These are phyloP conservation scores for Trochalopteron elliotii DNA, from an alignment of 2,113 vertebrate species.

Conservation along the genomic window DNA sequence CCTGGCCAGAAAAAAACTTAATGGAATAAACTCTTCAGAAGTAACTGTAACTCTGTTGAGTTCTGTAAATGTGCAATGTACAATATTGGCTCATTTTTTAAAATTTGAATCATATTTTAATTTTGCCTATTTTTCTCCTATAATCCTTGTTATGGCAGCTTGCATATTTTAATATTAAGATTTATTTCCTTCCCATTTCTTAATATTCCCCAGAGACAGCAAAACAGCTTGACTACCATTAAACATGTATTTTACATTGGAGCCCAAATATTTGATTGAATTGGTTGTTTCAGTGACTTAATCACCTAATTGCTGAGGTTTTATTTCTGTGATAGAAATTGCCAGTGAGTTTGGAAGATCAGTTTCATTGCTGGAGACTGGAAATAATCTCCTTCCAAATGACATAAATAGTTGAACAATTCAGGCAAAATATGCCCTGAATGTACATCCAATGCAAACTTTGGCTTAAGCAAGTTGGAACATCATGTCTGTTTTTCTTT, in stretches of 20 bases:
- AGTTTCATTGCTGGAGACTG: not conserved
- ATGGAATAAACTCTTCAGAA: not conserved
- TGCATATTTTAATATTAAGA: not conserved
- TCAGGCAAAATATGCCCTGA: not conserved
- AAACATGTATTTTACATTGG: not conserved
- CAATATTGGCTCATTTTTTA: not conserved
- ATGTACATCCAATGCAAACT: conserved; percentile 39
- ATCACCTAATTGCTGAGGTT: not conserved
- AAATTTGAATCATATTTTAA: not conserved
- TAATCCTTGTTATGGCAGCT: not conserved
- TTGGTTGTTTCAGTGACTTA: conserved; percentile 7
- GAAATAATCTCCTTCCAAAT: conserved; percentile 33
- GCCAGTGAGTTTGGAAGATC: conserved; percentile 4
- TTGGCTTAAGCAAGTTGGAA: conserved; percentile 20
- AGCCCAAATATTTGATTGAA: conserved; percentile 19
- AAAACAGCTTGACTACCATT: not conserved
- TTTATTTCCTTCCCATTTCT: not conserved
- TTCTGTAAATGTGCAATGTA: not conserved
- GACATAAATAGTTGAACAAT: conserved; percentile 21
- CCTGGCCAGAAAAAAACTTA: not conserved
- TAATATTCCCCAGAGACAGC: not conserved
- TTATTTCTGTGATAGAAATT: not conserved
- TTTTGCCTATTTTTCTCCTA: not conserved
- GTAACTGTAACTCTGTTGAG: not conserved
- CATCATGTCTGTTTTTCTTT: conserved; percentile 4